Base-by-base conservation (phyloP, 2,888 invertebrate genomes). In the Macaria liturata region DNA sequence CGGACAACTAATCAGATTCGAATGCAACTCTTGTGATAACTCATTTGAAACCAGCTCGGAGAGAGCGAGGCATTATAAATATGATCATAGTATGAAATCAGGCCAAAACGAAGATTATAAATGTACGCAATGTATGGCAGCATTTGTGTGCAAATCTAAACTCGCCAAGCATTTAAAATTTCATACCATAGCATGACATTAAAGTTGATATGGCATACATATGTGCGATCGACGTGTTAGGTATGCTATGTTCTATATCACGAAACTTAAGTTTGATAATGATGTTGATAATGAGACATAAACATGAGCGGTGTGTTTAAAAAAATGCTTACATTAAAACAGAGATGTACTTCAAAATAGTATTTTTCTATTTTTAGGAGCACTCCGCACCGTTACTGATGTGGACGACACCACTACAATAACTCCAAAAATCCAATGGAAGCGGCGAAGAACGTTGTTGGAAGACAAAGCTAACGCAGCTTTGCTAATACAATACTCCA, bases 21-120 rank as follows among this genome's bases (percentile, higher is more conserved):
- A 68, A 8, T 91, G 88, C 57, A 64, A 74, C 7, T 59, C 70
- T 52, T 90, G 89, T 54, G 80, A 75, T 0, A 84, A 82, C 62
- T 64, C 69, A 0, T 88, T 89, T 59, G 81, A 80, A 40, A 81
- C 84, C 0, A 84, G 79, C 34, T 83, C 86, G 6, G 88, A 86
- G 66, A 76, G 86, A 6, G 77, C 86, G 3, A 75, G 78, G 0
- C 90, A 89, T 66, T 67, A 76, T 42, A 80, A 83, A 9, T 43
- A 74, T 0, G 69, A 75, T 0, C 90, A 90, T 50, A 76, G 72
- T 2, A 5, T 78, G 78, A 9, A 78, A 76, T 53, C 70, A 54
- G 42, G 58, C 61, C 8, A 57, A 20, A 20, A 20, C 20, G 20
- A 20, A 68, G n/a, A n/a, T 59, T 75, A 78, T 55, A 68, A 70